Evolutionary conservation across 1,140 invertebrate species (phyloP), one percentile per base, ranked within the genome.

Genomic region (Drosophila lowei): DNA sequence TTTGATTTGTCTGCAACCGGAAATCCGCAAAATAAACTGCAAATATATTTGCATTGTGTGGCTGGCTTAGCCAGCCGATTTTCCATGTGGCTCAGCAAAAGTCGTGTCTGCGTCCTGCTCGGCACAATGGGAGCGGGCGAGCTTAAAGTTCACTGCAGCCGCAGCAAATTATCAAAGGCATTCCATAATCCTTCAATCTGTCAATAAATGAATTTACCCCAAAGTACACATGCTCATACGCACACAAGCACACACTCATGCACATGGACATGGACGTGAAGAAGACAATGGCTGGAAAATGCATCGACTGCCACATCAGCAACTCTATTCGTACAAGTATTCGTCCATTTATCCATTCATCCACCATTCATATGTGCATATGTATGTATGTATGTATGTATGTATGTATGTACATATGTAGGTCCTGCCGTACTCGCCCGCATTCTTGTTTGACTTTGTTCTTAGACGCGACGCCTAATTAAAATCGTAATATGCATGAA

Each of bases 1-100:
- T 86, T 88, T 86, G 83, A 86, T 88, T 86, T 83, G 83, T 83
- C 78, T 88, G 75, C 83, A 86, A 79, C 74, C 84, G 83, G 78
- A 86, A 86, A 88, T 88, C 78, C 83, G 70, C 83, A 86, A 81
- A 88, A 88, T 78, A 86, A 80, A 81, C 74, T 67, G 73, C 65
- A 86, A 81, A 88, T 81, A 81, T 86, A 86, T 86, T 88, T 85
- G 65, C 64, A 73, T 65, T 80, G 73, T 65, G 48, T 59, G 38
- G 28, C 46, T 54, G 30, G 30, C 30, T 30, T 9, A 30, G 30
- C 28, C 28, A 28, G 28, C 28, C 65, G 67, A 16, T 62, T 46
- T 70, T 70, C 66, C 60, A 56, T 56, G 49, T 34, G 34, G 60
- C 52, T 56, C 61, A 58, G 61, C 61, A 64, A 64, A 64, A 64